phyloP scores from a whole-genome alignment of 2,113 vertebrate genomes.

The Eptesicus fuscus region DNA sequence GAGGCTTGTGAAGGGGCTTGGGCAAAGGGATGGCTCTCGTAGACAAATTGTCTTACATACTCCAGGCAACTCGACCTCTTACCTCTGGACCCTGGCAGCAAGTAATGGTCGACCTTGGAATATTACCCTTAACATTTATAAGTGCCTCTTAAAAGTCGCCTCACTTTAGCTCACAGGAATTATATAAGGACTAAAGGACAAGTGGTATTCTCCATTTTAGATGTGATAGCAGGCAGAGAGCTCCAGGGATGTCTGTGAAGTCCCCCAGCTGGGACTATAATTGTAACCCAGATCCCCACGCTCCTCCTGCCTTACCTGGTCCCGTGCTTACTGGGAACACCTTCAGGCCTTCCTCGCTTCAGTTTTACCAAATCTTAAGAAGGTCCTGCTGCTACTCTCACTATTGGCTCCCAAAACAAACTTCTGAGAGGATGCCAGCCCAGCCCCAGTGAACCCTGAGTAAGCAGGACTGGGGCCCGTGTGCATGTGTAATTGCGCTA shows the following conservation, averaged over 20 bases:
- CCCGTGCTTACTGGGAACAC: neutral
- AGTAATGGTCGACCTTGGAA: neutral
- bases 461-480: no score
- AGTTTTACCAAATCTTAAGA: neutral
- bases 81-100: neutral
- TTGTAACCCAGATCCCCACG: neutral
- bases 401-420: neutral
- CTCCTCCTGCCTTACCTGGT: neutral
- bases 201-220: neutral
- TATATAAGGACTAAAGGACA: neutral
- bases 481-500: neutral
- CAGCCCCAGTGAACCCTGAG: neutral
- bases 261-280: neutral
- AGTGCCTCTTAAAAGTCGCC: neutral
- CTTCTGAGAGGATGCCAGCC: neutral
- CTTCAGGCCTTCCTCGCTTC: neutral
- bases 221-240: neutral
- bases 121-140: neutral
- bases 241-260: neutral
- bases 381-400: neutral
- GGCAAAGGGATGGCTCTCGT: neutral
- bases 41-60: fast-evolving
- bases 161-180: neutral
- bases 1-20: neutral
- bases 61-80: neutral